A percentile compares a stretch with the other conserved stretches of the same genome.
These are phyloP conservation scores for Pseudoips prasinana DNA, from an alignment of 2,888 invertebrate species.

Conservation along the genomic window DNA sequence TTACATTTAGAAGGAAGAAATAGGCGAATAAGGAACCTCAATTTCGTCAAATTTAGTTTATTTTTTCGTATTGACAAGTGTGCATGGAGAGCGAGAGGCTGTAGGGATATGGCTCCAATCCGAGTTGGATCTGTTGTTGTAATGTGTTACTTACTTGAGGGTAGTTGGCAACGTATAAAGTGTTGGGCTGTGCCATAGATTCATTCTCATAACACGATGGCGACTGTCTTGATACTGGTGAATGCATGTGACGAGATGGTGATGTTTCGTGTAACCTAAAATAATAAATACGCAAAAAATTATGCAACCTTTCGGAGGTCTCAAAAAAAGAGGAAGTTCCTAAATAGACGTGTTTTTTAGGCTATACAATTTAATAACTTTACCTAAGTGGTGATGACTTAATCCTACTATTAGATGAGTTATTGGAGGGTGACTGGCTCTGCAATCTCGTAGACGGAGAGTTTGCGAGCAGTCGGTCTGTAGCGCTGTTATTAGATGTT, in stretches of 20 bases:
- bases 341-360: too few relatives aligned
- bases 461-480: conserved; percentile 54
- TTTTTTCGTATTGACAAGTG: too few relatives aligned
- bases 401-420: conserved; percentile 59
- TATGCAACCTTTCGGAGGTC: too few relatives aligned
- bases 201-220: conserved; percentile 63
- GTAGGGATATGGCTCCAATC: too few relatives aligned
- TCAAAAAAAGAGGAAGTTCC: too few relatives aligned
- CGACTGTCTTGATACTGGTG: conserved; percentile 53
- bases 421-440: conserved; percentile 67
- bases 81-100: too few relatives aligned
- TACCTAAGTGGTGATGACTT: conserved; percentile 70
- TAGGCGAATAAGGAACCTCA: too few relatives aligned
- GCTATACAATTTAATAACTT: too few relatives aligned
- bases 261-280: conserved; percentile 56
- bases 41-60: too few relatives aligned
- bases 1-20: too few relatives aligned
- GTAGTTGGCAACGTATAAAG: conserved; percentile 60
- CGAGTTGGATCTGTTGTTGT: too few relatives aligned
- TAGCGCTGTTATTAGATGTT: conserved; percentile 59
- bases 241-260: conserved; percentile 57
- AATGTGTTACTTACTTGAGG: conserved; percentile 54
- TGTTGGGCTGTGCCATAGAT: conserved; percentile 40
- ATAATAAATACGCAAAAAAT: not conserved
- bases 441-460: conserved; percentile 60